A percentile compares a stretch with the other conserved stretches of the same genome.
phyloP scores from a whole-genome alignment of 2,888 invertebrate species.

The Drosophila putrida region DNA sequence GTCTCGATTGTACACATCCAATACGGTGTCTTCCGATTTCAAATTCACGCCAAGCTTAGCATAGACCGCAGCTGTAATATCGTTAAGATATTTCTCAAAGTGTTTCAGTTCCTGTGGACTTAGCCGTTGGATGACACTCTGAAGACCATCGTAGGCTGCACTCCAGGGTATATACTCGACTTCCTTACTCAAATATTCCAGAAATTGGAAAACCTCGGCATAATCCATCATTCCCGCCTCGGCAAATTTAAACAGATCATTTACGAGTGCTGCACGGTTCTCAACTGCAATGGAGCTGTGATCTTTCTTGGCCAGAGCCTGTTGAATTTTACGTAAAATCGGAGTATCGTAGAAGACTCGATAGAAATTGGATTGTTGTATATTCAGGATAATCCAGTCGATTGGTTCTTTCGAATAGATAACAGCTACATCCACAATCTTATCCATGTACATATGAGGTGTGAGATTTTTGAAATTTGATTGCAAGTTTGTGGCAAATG shows the following conservation, averaged over 20 bases:
- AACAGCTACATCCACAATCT: slow-evolving; percentile 1
- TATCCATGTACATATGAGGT: slow-evolving; percentile 64
- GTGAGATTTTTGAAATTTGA: slow-evolving; percentile 67
- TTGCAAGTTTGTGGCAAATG: slow-evolving; percentile 66
- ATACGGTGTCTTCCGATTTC: slow-evolving; percentile 85
- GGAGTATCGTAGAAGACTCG: slow-evolving; percentile 89
- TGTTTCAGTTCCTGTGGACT: slow-evolving; percentile 58
- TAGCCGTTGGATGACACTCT: slow-evolving; percentile 59
- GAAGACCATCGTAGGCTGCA: slow-evolving; percentile 86
- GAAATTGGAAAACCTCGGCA: slow-evolving; percentile 86
- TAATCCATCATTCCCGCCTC: slow-evolving; percentile 79
- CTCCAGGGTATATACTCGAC: slow-evolving; percentile 92
- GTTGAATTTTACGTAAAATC: slow-evolving; percentile 86
- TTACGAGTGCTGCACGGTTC: slow-evolving; percentile 91
- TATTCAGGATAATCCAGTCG: slow-evolving; percentile 81
- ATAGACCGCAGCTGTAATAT: slow-evolving; percentile 86
- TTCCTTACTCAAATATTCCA: slow-evolving; percentile 89
- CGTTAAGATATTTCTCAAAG: slow-evolving; percentile 84
- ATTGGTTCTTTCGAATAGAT: slow-evolving; percentile 35
- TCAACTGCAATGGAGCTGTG: slow-evolving; percentile 81
- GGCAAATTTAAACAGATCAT: slow-evolving; percentile 90
- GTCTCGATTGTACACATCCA: slow-evolving; percentile 87
- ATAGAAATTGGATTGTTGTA: slow-evolving; percentile 85
- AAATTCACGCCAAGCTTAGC: slow-evolving; percentile 85
- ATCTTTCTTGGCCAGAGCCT: slow-evolving; percentile 50